Evolutionary conservation across 2,888 invertebrate species (phyloP).

Genomic region (Drosophila meridiana): DNA sequence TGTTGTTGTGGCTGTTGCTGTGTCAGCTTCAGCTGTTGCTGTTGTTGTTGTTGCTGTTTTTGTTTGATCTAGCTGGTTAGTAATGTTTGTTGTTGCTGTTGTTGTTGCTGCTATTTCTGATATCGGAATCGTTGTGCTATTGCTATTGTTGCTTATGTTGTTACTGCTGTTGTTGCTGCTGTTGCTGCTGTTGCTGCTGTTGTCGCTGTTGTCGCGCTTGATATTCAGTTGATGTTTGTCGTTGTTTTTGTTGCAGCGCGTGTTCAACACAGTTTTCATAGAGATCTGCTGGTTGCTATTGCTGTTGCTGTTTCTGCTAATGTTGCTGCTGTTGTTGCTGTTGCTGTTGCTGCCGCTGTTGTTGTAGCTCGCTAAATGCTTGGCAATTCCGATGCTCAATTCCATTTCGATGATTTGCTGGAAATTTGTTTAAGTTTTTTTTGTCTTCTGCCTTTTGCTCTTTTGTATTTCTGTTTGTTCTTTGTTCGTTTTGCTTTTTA

Average conservation of each 20-base stretch:
- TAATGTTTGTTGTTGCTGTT: conserved; percentile 1
- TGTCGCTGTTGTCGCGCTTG: conserved; percentile 11
- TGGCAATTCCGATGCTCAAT: conserved; percentile 62
- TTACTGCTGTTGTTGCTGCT: background rate
- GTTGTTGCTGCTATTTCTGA: background rate
- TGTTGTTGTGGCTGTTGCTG: conserved; percentile 12
- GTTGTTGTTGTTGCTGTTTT: conserved; percentile 10
- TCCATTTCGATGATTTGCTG: conserved; percentile 74
- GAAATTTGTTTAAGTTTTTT: conserved; percentile 21
- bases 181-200: conserved; percentile 1
- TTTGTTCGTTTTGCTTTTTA: conserved; percentile 5
- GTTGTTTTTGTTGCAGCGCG: conserved; percentile 28
- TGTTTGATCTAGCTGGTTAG: conserved; percentile 2
- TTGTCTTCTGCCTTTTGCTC: background rate
- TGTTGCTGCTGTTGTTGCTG: conserved; percentile 34
- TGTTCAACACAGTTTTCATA: conserved; percentile 18
- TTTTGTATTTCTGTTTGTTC: conserved; percentile 5
- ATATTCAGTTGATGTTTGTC: conserved; percentile 25
- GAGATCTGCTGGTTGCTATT: conserved; percentile 22
- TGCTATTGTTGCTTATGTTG: background rate
- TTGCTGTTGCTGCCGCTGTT: conserved; percentile 37
- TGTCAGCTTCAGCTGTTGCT: conserved; percentile 9
- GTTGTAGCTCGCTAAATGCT: conserved; percentile 59
- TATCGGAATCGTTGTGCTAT: conserved; percentile 5
- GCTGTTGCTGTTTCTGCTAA: conserved; percentile 18